phyloP scores from a whole-genome alignment of 2,797 vertebrate genomes.

The Hapalemur alaotrensis region DNA sequence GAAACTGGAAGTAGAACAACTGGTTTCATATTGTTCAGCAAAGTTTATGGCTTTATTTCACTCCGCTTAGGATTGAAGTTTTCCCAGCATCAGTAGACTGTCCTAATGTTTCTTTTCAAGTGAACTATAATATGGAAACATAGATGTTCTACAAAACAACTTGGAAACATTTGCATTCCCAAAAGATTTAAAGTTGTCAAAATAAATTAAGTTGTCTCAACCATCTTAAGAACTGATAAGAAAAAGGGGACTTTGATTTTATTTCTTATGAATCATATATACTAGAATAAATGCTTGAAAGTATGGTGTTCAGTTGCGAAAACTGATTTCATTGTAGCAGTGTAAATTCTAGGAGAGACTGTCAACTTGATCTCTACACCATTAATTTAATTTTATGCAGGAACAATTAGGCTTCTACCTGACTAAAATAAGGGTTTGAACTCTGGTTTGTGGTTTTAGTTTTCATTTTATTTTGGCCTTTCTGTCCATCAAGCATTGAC shows the following conservation, averaged over 20 bases:
- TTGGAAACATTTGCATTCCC: background rate
- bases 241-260: background rate
- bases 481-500: background rate
- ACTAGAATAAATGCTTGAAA: background rate
- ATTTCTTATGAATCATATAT: background rate
- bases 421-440: background rate
- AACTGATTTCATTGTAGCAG: background rate
- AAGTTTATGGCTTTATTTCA: background rate
- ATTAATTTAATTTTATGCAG: background rate
- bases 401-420: background rate
- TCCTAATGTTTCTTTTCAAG: background rate
- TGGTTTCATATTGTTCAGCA: background rate
- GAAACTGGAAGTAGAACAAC: background rate
- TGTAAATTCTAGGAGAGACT: background rate
- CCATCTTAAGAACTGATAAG: background rate
- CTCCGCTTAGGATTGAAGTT: background rate
- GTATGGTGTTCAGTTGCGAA: background rate
- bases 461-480: background rate
- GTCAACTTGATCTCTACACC: background rate
- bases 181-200: background rate
- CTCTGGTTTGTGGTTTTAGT: background rate
- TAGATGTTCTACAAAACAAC: background rate
- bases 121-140: background rate
- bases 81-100: background rate
- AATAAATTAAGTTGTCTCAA: background rate